Evolutionary conservation across 2,888 invertebrate species (phyloP).

Genomic region (Uloborus plumipes): DNA sequence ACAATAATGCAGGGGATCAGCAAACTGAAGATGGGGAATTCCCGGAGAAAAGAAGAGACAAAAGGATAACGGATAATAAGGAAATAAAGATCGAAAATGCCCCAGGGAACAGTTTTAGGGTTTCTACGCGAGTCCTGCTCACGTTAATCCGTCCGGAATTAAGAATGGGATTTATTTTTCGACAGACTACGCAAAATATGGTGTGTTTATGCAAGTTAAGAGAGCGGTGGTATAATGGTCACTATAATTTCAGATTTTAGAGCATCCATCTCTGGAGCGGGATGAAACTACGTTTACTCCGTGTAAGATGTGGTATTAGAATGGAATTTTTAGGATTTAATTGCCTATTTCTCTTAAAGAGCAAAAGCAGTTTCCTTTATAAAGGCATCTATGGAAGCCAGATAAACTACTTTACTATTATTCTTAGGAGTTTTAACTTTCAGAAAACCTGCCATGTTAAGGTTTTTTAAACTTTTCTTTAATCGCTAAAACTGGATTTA

Average conservation of each 20-base stretch:
- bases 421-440: too few relatives aligned
- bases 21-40: conserved; percentile 62
- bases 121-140: conserved; percentile 26
- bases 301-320: too few relatives aligned
- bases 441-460: too few relatives aligned
- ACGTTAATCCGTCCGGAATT: conserved; percentile 54
- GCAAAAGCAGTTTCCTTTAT: too few relatives aligned
- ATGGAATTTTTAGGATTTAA: too few relatives aligned
- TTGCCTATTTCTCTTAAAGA: too few relatives aligned
- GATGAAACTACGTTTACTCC: too few relatives aligned
- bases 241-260: not conserved
- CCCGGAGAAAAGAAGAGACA: conserved; percentile 53
- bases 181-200: conserved; percentile 10
- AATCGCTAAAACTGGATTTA: too few relatives aligned
- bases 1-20: conserved; percentile 63
- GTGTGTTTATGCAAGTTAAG: conserved; percentile 3
- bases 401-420: too few relatives aligned
- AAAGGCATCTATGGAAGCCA: too few relatives aligned
- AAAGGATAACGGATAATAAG: conserved; percentile 55
- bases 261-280: not conserved
- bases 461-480: too few relatives aligned
- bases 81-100: conserved; percentile 53
- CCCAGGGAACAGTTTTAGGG: conserved; percentile 33
- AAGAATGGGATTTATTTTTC: conserved; percentile 48
- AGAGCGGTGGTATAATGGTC: not conserved